These are phyloP conservation scores for Limenitis camilla DNA, from an alignment of 2,888 invertebrate genomes.

Conservation along the genomic window DNA sequence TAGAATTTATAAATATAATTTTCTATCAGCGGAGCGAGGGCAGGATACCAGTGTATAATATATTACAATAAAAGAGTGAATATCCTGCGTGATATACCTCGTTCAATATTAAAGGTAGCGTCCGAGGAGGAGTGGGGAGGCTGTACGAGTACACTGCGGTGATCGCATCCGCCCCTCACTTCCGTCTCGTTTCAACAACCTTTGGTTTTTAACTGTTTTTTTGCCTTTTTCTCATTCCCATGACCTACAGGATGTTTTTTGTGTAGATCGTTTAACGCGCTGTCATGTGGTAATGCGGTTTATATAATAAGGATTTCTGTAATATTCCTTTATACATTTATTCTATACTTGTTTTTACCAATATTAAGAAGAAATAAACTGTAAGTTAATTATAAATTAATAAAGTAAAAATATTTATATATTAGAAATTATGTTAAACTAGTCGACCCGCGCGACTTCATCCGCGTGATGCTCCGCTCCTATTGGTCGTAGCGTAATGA, in stretches of 20 bases:
- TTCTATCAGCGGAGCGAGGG: too few relatives aligned
- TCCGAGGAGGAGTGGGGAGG: slow-evolving; percentile 1
- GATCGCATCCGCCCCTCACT: slow-evolving; percentile 44
- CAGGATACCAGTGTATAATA: too few relatives aligned
- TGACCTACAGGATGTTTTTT: slow-evolving; percentile 39
- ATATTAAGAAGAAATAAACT: background rate
- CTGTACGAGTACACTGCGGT: slow-evolving; percentile 45
- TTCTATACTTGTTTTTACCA: background rate
- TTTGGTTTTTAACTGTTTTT: slow-evolving; percentile 27
- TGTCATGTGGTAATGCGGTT: slow-evolving; percentile 19
- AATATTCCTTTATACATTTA: background rate
- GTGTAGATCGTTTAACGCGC: slow-evolving; percentile 19
- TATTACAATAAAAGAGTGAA: too few relatives aligned
- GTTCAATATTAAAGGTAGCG: too few relatives aligned
- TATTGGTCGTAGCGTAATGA: too few relatives aligned
- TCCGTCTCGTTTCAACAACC: slow-evolving; percentile 40
- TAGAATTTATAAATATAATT: too few relatives aligned
- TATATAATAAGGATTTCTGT: slow-evolving; percentile 8
- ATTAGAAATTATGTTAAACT: too few relatives aligned
- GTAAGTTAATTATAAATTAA: too few relatives aligned
- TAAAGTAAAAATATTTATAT: too few relatives aligned
- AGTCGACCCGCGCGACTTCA: too few relatives aligned
- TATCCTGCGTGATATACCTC: too few relatives aligned
- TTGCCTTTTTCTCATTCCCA: slow-evolving; percentile 43
- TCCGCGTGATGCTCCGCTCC: too few relatives aligned